These are phyloP conservation scores for Anguilla marmorata DNA, from an alignment of 2,797 vertebrate species.

Conservation along the genomic window DNA sequence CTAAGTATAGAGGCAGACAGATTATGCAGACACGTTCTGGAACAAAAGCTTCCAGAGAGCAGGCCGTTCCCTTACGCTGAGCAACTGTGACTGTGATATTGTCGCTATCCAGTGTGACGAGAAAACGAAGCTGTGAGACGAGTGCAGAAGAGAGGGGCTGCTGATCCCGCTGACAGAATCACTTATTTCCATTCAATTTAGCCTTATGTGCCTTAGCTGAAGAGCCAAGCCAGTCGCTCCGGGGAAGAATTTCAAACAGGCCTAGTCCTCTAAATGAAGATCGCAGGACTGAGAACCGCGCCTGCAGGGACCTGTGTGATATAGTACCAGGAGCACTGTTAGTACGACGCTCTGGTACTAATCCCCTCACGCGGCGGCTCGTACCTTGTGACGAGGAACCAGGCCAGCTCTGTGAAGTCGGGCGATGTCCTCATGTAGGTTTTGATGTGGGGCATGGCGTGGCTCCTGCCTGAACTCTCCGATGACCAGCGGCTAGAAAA, in stretches of 20 bases:
- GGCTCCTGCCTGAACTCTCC: conserved; percentile 83
- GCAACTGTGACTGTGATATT: not conserved
- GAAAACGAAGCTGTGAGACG: not conserved
- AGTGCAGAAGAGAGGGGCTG: not conserved
- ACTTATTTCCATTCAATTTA: not conserved
- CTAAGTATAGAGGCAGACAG: not conserved
- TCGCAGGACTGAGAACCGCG: not conserved
- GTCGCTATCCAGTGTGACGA: not conserved
- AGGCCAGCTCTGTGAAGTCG: conserved; percentile 85
- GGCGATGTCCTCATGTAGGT: conserved; percentile 89
- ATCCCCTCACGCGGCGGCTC: not conserved
- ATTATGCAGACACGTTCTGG: not conserved
- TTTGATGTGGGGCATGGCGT: conserved; percentile 96
- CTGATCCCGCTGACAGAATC: not conserved
- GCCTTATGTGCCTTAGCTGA: not conserved
- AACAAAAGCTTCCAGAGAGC: not conserved
- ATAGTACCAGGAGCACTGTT: not conserved
- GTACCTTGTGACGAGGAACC: conserved; percentile 95
- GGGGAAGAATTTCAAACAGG: not conserved
- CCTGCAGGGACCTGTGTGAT: not conserved
- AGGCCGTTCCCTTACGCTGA: not conserved
- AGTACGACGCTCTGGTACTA: not conserved
- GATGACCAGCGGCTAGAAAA: conserved; percentile 86
- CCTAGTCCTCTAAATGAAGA: not conserved
- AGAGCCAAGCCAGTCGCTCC: not conserved